Conservation (phyloP, 1,140 invertebrate genomes). For the Danaus melanippus region DNA sequence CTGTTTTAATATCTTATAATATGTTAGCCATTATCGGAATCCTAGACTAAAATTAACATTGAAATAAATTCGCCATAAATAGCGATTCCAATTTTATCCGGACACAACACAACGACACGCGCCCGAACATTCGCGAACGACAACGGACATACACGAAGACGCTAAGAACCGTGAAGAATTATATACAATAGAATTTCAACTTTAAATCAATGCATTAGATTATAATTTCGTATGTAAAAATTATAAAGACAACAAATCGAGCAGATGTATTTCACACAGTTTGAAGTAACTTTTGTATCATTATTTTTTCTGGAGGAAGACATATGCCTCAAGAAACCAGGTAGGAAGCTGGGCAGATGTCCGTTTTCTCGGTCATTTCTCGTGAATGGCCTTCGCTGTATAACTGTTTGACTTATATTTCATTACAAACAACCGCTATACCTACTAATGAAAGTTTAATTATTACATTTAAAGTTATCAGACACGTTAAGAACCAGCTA, state of each 20-base stretch:
- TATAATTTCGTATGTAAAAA: conserved; percentile 14
- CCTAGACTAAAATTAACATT: no score
- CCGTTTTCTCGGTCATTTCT: conserved; percentile 29
- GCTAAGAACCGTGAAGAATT: conserved; percentile 23
- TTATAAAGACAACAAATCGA: conserved; percentile 17
- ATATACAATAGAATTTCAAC: conserved; percentile 10
- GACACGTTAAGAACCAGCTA: no score
- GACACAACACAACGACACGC: conserved; percentile 30
- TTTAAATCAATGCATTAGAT: conserved; percentile 5
- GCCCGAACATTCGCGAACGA: conserved; percentile 32
- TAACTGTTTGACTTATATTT: no score
- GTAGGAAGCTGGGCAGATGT: conserved; percentile 45
- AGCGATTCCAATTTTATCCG: conserved; percentile 20
- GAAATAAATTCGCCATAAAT: conserved; percentile 37
- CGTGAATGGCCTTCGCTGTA: conserved; percentile 1
- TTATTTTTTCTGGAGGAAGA: conserved; percentile 58
- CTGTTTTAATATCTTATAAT: no score
- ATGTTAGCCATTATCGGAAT: no score
- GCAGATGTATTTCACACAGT: conserved; percentile 63
- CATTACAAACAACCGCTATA: no score
- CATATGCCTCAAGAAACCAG: conserved; percentile 47
- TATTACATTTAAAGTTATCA: no score
- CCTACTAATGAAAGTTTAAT: no score
- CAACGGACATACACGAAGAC: conserved; percentile 31
- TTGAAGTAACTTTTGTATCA: conserved; percentile 57